Conservation (phyloP, 2,797 vertebrate genomes). For the Eremophila alpestris region DNA sequence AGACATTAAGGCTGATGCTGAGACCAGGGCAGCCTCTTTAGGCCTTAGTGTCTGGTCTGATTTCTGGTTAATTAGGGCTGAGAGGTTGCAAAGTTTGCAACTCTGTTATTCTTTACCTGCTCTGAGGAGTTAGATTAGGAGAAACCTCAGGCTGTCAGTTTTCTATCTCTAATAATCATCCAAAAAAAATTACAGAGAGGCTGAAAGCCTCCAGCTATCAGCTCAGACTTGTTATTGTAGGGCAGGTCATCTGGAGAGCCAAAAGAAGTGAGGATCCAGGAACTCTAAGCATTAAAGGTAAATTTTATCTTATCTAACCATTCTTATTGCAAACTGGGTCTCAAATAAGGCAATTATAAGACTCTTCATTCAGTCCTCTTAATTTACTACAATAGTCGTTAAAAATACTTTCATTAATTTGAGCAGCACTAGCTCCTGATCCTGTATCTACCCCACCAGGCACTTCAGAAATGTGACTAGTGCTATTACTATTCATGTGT, state of each 20-base stretch:
- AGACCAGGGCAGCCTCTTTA: background rate
- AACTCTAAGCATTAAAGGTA: background rate
- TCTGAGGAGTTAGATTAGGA: background rate
- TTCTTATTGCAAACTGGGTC: background rate
- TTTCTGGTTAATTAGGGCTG: slow-evolving; percentile 4
- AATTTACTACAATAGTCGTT: background rate
- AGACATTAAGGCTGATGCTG: background rate
- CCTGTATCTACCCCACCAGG: background rate
- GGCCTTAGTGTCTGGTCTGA: background rate
- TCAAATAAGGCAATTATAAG: background rate
- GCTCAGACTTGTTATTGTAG: background rate
- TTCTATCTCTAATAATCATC: background rate
- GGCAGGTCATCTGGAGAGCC: background rate
- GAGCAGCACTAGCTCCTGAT: background rate
- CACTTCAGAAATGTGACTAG: background rate
- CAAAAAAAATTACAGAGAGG: background rate
- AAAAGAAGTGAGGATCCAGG: background rate
- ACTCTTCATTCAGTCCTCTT: background rate
- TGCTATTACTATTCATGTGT: background rate
- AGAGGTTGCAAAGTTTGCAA: background rate
- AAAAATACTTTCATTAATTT: background rate
- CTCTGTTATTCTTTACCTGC: background rate
- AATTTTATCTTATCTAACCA: background rate
- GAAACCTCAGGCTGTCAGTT: background rate
- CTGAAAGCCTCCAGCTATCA: background rate